phyloP scores from a whole-genome alignment of 2,888 invertebrate genomes.

The Lithophane semibrunnea region DNA sequence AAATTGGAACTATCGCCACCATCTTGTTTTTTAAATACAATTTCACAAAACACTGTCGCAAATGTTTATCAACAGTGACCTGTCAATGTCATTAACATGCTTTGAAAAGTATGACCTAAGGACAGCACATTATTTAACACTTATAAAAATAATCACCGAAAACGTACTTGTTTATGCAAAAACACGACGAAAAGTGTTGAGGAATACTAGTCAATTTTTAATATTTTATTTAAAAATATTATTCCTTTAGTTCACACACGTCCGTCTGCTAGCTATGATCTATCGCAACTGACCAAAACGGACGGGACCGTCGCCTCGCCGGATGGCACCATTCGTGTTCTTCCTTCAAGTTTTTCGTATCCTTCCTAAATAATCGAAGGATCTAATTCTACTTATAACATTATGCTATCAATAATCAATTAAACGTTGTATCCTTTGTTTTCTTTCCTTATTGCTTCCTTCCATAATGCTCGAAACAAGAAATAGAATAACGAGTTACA shows the following conservation, averaged over 20 bases:
- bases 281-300: constrained; percentile 53
- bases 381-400: constrained; percentile 39
- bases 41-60: not conserved
- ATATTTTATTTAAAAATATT: constrained; percentile 53
- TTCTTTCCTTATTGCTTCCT: constrained; percentile 39
- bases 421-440: constrained; percentile 46
- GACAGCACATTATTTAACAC: not conserved
- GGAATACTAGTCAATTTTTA: constrained; percentile 51
- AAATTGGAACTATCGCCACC: too few relatives aligned
- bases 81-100: not conserved
- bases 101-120: not conserved
- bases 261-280: constrained; percentile 32
- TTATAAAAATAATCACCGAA: not conserved
- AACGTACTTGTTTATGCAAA: constrained; percentile 37
- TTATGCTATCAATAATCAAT: constrained; percentile 45
- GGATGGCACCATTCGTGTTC: constrained; percentile 46
- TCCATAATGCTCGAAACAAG: not conserved
- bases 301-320: constrained; percentile 28
- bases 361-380: constrained; percentile 59
- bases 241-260: constrained; percentile 53
- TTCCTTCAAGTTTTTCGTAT: constrained; percentile 52
- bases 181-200: constrained; percentile 30
- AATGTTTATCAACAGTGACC: not conserved
- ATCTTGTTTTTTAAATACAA: not conserved
- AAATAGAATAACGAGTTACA: not conserved